phyloP scores from a whole-genome alignment of 2,113 vertebrate species.

The Damaliscus lunatus region DNA sequence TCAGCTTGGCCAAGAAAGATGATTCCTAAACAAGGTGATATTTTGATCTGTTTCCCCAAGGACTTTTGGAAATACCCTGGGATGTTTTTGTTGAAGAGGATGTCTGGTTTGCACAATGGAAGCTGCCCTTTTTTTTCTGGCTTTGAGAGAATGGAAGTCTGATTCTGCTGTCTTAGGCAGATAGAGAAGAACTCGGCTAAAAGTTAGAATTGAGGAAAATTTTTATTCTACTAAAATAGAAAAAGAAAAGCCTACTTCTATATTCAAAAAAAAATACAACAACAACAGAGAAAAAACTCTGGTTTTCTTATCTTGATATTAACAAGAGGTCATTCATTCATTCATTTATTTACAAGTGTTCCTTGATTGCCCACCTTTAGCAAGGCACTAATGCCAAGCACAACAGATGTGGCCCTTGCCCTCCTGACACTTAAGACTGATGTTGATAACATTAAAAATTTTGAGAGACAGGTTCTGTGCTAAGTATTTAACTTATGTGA shows the following conservation, averaged over 20 bases:
- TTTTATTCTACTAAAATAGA: not conserved
- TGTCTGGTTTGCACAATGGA: not conserved
- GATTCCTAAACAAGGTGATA: not conserved
- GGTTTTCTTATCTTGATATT: not conserved
- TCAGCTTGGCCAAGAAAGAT: not conserved
- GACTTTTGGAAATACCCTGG: not conserved
- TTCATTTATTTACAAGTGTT: not conserved
- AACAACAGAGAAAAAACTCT: not conserved
- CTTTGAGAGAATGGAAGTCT: not conserved
- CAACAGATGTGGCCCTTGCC: not conserved
- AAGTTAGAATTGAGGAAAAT: not conserved
- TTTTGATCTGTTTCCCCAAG: not conserved
- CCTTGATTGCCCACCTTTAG: not conserved
- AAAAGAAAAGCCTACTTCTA: not conserved
- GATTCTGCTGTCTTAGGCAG: not conserved
- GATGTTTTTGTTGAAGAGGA: not conserved
- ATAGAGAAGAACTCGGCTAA: not conserved
- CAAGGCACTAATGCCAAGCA: not conserved
- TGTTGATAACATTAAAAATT: not conserved
- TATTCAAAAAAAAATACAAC: not conserved
- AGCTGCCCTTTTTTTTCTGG: not conserved
- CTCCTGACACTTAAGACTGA: not conserved
- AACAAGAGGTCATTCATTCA: not conserved
- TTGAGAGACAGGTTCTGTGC: not conserved
- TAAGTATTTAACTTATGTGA: not conserved